Evolutionary conservation across 2,797 vertebrate species (phyloP).

Genomic region (Coranthus polyacanthus): DNA sequence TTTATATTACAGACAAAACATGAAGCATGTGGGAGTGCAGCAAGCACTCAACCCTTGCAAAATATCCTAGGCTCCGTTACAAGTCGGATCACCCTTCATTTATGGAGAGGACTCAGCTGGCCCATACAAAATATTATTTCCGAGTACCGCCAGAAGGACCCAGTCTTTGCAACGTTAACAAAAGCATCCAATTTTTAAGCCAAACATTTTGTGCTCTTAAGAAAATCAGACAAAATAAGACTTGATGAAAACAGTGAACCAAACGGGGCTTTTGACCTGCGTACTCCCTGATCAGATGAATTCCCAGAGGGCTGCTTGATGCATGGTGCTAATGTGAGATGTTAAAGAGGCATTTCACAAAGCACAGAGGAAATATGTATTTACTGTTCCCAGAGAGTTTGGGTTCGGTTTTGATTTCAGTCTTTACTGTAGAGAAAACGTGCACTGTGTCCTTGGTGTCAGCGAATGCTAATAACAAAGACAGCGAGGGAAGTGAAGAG

Average conservation of each 20-base stretch:
- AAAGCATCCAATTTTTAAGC: conserved; percentile 19
- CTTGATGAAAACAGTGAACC: conserved; percentile 15
- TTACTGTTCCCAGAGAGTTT: conserved; percentile 46
- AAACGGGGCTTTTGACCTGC: not conserved
- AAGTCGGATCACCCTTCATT: conserved; percentile 39
- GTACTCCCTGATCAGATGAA: conserved; percentile 29
- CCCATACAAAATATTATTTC: not conserved
- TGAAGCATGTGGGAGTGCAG: conserved; percentile 13
- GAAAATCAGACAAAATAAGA: no score
- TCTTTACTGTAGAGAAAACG: conserved; percentile 55
- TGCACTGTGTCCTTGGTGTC: conserved; percentile 24
- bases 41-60: not conserved
- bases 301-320: conserved; percentile 19
- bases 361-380: conserved; percentile 36
- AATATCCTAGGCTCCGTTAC: conserved; percentile 10
- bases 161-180: not conserved
- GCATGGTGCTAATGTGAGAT: conserved; percentile 7
- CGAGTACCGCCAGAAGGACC: conserved; percentile 4
- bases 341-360: conserved; percentile 42
- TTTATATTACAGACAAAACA: not conserved
- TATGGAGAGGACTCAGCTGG: conserved; percentile 26
- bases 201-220: conserved; percentile 19
- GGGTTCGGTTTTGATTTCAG: conserved; percentile 58
- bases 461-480: conserved; percentile 42
- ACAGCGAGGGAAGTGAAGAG: conserved; percentile 19